Base-by-base conservation (phyloP, 2,888 invertebrate genomes). In the Blastobasis adustella region DNA sequence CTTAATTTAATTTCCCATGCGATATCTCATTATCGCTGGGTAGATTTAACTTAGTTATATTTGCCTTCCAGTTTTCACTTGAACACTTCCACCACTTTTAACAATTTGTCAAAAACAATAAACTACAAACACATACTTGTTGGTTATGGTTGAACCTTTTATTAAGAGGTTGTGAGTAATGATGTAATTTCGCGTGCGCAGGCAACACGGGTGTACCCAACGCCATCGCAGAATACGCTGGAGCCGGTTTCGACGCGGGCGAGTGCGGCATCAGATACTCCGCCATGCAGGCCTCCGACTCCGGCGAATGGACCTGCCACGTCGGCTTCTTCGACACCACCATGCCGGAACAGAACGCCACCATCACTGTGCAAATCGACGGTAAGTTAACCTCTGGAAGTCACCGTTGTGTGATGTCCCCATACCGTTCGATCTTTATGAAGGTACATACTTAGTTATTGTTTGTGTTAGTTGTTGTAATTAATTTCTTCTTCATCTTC, bases 211-310 rank as follows among this genome's bases (percentile, higher is more conserved):
- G 7, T 8, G 6, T 40, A 8, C 1, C 6, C 41, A 40, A 8
- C 9, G 6, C 6, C 41, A 40, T 40, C 7, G 41, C 41, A 40
- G 7, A 8, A 40, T 40, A 85, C 62, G 63, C 71, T 0, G 87
- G 87, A 5, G 73, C 72, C 1, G 84, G 87, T 0, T 67, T 86
- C 10, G 79, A 80, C n/a, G 78, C 85, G 0, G 87, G 86, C 1
- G 86, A 86, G 46, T 86, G 86, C 50, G 77, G 81, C 4, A 59
- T 79, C 45, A 62, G 70, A 37, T 73, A 84, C 62, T 55, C 58
- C 0, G 55, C 57, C 7, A 59, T 82, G 37, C 45, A 43, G 1
- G 43, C 47, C 0, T 36, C 40, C 0, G 82, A 82, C 57, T 60
- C 61, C 3, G 84, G 85, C 0, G 1, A 6, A 0, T 88, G 87